Conservation (phyloP, 2,113 vertebrate genomes). For the Pampusana beccarii region DNA sequence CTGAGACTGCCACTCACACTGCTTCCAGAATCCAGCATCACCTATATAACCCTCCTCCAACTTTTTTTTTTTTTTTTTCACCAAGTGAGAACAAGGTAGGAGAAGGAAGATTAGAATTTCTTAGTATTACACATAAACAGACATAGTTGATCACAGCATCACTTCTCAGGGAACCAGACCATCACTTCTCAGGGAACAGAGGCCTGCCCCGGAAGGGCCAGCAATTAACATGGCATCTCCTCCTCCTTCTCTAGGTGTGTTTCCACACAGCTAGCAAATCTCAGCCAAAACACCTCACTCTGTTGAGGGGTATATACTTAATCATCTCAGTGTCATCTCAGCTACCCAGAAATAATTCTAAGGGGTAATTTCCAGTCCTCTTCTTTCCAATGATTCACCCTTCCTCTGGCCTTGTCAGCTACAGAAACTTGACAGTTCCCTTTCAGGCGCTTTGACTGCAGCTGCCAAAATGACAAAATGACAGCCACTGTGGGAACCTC, state of each 20-base stretch:
- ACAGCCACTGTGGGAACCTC: not conserved
- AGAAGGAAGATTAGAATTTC: not conserved
- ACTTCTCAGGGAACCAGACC: not conserved
- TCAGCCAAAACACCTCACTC: not conserved
- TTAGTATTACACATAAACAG: not conserved
- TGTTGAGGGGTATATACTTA: not conserved
- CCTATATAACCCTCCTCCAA: not conserved
- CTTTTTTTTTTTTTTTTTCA: not conserved
- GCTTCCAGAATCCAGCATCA: not conserved
- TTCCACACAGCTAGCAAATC: not conserved
- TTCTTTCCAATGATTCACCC: not conserved
- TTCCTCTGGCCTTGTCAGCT: not conserved
- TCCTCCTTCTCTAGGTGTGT: not conserved
- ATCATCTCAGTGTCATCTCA: not conserved
- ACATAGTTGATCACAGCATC: not conserved
- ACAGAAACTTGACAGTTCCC: not conserved
- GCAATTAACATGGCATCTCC: not conserved
- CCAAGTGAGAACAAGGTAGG: not conserved
- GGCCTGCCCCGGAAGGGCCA: not conserved
- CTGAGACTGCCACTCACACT: not conserved
- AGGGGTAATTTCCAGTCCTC: not conserved
- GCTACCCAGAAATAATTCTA: not conserved
- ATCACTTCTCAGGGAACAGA: not conserved
- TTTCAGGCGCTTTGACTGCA: not conserved
- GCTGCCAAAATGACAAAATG: not conserved